These are phyloP conservation scores for Melanostoma scalare DNA, from an alignment of 2,888 invertebrate genomes.

Conservation along the genomic window DNA sequence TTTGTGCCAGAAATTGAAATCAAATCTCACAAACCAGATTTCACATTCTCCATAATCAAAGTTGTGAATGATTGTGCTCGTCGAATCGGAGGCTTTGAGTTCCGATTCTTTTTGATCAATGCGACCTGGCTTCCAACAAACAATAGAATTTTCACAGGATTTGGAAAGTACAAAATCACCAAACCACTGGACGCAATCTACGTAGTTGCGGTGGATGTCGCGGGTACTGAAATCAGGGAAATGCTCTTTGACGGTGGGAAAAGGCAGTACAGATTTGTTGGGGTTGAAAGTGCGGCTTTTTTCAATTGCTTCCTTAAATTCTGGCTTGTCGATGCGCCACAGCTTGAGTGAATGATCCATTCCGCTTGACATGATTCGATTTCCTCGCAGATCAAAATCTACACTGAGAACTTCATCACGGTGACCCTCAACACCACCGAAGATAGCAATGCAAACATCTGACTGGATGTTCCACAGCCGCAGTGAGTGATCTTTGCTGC, in stretches of 20 bases:
- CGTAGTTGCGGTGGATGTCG: constrained; percentile 99
- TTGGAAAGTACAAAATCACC: constrained; percentile 97
- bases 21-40: constrained; percentile 98
- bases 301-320: constrained; percentile 91
- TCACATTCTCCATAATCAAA: constrained; percentile 98
- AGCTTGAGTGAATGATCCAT: constrained; percentile 99
- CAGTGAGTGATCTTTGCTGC: constrained; percentile 94
- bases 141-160: constrained; percentile 98
- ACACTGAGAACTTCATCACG: constrained; percentile 94
- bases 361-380: constrained; percentile 96
- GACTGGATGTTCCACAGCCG: constrained; percentile 97
- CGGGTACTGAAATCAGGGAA: constrained; percentile 98
- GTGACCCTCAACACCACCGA: constrained; percentile 98
- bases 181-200: constrained; percentile 98
- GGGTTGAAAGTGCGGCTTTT: constrained; percentile 93
- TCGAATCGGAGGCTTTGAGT: constrained; percentile 88
- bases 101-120: constrained; percentile 88
- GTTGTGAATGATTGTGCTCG: constrained; percentile 92
- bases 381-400: constrained; percentile 92
- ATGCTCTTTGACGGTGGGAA: constrained; percentile 94
- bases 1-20: constrained; percentile 95
- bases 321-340: constrained; percentile 93
- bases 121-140: constrained; percentile 98
- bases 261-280: constrained; percentile 90
- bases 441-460: constrained; percentile 96